phyloP scores from a whole-genome alignment of 2,888 invertebrate genomes.

The Philaethria dido region DNA sequence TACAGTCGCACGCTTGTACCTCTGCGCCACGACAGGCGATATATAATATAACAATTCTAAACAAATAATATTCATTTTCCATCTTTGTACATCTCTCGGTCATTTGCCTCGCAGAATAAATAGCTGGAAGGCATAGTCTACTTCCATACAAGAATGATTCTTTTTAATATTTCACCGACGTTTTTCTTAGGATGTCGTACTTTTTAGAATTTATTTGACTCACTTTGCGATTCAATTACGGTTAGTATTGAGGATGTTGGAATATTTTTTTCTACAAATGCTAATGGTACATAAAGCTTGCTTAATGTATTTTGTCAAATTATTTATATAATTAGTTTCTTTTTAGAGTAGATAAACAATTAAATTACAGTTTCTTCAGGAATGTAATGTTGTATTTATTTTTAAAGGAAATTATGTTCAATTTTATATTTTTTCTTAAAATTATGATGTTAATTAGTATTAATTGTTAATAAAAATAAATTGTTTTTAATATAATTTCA shows the following conservation, averaged over 20 bases:
- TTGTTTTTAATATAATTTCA: too few species aligned
- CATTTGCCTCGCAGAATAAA: conserved; percentile 21
- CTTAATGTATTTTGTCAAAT: not conserved
- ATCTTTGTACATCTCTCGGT: conserved; percentile 9
- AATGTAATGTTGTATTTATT: too few species aligned
- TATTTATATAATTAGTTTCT: not conserved
- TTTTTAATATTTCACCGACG: conserved; percentile 19
- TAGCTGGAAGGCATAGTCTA: conserved; percentile 8
- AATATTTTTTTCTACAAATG: not conserved
- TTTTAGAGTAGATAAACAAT: too few species aligned
- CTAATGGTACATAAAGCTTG: not conserved
- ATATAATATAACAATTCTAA: conserved; percentile 1
- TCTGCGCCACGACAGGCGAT: too few species aligned
- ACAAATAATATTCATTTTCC: conserved; percentile 12
- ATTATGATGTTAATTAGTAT: too few species aligned
- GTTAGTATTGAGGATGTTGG: not conserved
- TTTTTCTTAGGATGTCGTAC: conserved; percentile 7
- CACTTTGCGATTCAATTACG: conserved; percentile 11
- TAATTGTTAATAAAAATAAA: too few species aligned
- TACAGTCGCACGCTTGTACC: too few species aligned
- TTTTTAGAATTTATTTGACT: conserved; percentile 8
- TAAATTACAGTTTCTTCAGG: too few species aligned
- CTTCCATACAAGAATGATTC: conserved; percentile 19
- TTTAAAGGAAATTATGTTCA: too few species aligned
- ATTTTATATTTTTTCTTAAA: too few species aligned